Base-by-base conservation (phyloP, 2,797 vertebrate genomes). In the Poecilia wingei region DNA sequence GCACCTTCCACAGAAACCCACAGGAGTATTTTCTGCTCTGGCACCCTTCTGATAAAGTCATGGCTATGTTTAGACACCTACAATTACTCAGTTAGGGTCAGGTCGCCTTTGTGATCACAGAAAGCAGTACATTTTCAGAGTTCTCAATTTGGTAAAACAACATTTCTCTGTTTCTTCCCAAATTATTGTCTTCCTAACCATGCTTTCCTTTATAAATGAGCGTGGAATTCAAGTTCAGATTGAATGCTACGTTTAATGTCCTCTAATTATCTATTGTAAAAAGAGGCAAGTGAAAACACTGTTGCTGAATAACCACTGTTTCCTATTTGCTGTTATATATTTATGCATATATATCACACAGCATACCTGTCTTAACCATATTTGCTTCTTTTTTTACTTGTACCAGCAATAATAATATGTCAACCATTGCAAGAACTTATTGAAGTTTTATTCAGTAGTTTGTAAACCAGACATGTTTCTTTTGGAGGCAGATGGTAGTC, bases 401-500 rank as follows among this genome's bases (percentile, higher is more conserved):
- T 18, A 36, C 33, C 28, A 36, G 33, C 3, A 36, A 36, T 36
- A 64, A 64, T 64, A 41, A 41, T 14, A 66, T 22, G 8, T 22
- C 31, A 69, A 69, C 72, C 7, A n/a, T 74, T 77, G 25, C 41
- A 41, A 75, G 25, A 68, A 9, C 8, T 46, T 71, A 45, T 66
- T 66, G 59, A 81, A 79, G 33, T 79, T 88, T 53, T 61, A 43
- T 73, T 25, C 12, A 41, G 72, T 66, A 53, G 47, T 84, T 76
- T 64, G 64, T 82, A 33, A n/a, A 75, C n/a, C 46, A 72, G 68
- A 75, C 83, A 74, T 83, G 86, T 81, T 89, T 74, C 75, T 89
- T 43, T 72, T 84, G 84, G 77, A 74, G 79, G 88, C 93, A 93
- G 91, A 93, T 94, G 93, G 91, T 79, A n/a, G 79, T 88, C 89